Base-by-base conservation (phyloP, 2,113 vertebrate species). In the Calonectris borealis region DNA sequence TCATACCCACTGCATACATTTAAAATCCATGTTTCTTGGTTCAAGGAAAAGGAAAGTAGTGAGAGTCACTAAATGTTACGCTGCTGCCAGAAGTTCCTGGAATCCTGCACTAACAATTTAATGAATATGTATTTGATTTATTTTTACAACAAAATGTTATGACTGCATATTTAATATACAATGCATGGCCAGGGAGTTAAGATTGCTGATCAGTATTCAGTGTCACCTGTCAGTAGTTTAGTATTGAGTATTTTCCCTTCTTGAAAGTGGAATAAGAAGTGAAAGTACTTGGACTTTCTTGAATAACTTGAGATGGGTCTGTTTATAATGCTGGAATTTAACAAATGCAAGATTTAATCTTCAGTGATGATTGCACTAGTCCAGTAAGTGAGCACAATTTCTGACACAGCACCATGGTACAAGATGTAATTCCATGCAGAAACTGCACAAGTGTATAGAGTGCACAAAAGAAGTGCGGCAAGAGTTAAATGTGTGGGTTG, bases 341-440 rank as follows among this genome's bases (percentile, higher is more conserved):
- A 88, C 83, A 83, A 73, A 77, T 87, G 25, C 8, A 86, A 87
- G 66, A 76, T 93, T 79, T 93, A 91, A 81, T 97, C 48, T 96
- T 90, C 40, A 88, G 5, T 87, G 69, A 60, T 87, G 62, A 82
- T 93, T 95, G 34, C 10, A 38, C 32, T 72, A 48, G 58, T 78
- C 78, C 18, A 27, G 26, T 72, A 77, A 94, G 54, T 70, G 26
- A 72, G 22, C 44, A 46, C 31, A 49, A 22, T 92, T 88, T 73
- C 71, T 80, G 40, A 54, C 24, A 58, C 13, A 72, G 25, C 11
- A 58, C 21, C 42, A 21, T 1, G 4, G 5, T 64, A 32, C 27
- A 76, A 55, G 5, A 11, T 80, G 16, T 77, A 87, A 75, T 89
- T 83, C 25, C 8, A 16, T 55, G 9, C 7, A 91, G 62, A 86